phyloP scores from a whole-genome alignment of 1,140 invertebrate species.

The Drosophila erecta region DNA sequence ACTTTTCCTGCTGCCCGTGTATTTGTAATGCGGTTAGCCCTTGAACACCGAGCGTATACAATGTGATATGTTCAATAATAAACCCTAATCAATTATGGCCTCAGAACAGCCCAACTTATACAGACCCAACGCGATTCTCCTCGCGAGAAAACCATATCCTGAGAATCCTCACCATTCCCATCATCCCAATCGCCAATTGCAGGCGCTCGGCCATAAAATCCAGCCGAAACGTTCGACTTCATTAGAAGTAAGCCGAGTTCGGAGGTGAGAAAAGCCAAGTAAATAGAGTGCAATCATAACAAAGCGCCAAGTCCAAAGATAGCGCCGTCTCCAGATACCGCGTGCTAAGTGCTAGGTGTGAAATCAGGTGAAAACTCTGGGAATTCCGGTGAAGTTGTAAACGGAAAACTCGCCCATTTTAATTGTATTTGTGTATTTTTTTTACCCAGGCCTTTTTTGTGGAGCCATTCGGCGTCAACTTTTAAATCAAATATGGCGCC shows the following conservation, averaged over 20 bases:
- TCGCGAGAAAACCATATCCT: neutral
- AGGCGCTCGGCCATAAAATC: slow-evolving; percentile 29
- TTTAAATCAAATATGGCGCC: slow-evolving; percentile 81
- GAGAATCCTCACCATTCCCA: slow-evolving; percentile 20
- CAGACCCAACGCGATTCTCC: neutral
- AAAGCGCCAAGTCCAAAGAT: slow-evolving; percentile 66
- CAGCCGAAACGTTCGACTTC: slow-evolving; percentile 60
- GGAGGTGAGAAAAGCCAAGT: slow-evolving; percentile 69
- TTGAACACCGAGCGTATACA: neutral
- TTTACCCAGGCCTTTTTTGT: slow-evolving; percentile 44
- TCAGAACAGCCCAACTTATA: no score
- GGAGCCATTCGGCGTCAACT: slow-evolving; percentile 71
- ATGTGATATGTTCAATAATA: neutral
- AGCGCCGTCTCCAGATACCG: slow-evolving; percentile 51
- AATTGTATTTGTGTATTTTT: slow-evolving; percentile 77
- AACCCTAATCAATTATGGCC: slow-evolving; percentile 8
- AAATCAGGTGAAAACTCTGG: slow-evolving; percentile 38
- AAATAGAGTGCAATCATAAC: slow-evolving; percentile 65
- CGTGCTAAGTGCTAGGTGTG: slow-evolving; percentile 73
- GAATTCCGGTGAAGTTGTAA: slow-evolving; percentile 52
- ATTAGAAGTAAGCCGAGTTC: slow-evolving; percentile 73
- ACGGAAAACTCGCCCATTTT: slow-evolving; percentile 40
- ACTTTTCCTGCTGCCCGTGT: no score
- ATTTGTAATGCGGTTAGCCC: neutral
- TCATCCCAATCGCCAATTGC: slow-evolving; percentile 13